Base-by-base conservation (phyloP, 1,140 invertebrate genomes). In the Leptinotarsa undecemlineata region DNA sequence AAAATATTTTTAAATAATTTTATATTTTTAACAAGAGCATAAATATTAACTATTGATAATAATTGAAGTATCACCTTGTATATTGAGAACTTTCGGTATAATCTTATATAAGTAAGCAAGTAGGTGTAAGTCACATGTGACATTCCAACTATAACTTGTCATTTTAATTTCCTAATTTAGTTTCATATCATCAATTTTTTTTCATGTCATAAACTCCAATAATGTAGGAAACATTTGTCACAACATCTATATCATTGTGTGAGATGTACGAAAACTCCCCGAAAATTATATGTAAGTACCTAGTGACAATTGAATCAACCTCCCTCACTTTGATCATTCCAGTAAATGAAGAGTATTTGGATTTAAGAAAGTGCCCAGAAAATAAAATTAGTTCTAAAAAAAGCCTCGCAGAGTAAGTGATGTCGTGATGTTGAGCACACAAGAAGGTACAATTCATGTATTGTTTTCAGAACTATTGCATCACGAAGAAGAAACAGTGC, bases 321-420 rank as follows among this genome's bases (percentile, higher is more conserved):
- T 48, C 26, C 48, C 19, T n/a, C 11, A 68, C 48, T 11, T 11
- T 26, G 26, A 19, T 20, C 13, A 14, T 75, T 75, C 66, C 67
- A 76, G 75, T 73, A 17, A 71, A 76, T 61, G 75, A 76, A 26
- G 75, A 76, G 11, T 76, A 69, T 70, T 14, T 76, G n/a, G 72
- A 76, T 71, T 51, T 76, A 23, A 72, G 75, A 71, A 64, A 69
- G 14, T 48, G 26, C 51, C 63, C 48, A 14, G 48, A 51, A 68
- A 57, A 19, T 57, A 57, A 73, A 33, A 57, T n/a, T 51, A 48
- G 48, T 17, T 14, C 17, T 20, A 19, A 17, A 14, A 60, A 20
- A 42, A 60, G 26, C 15, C 20, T 57, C n/a, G 51, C 51, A 57
- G 51, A 19, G 51, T 57, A 19, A 57, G 51, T 57, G 51, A 19